Base-by-base conservation (phyloP, 2,797 vertebrate genomes). In the Moxostoma hubbsi region DNA sequence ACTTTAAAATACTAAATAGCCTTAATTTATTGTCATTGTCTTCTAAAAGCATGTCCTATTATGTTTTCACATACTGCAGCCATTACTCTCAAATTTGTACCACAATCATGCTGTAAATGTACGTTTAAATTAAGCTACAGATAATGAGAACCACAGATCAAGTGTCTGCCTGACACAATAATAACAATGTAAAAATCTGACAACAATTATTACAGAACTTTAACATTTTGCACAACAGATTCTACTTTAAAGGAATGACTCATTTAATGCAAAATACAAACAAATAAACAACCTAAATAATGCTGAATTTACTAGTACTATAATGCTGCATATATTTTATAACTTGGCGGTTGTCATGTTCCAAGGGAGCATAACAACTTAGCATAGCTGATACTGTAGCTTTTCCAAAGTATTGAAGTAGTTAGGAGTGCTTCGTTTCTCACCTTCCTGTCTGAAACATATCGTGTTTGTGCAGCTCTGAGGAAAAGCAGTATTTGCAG, bases 91-190 rank as follows among this genome's bases (percentile, higher is more conserved):
- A 65, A 82, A 81, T 82, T 86, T 83, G 89, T 80, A 79, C 84
- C 90, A 88, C 89, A 89, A 88, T 79, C 81, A 72, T 83, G 91
- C 92, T 51, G 69, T 87, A 90, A 90, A 89, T 86, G 84, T 82
- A 87, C 88, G 81, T 85, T 91, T 85, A 89, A 88, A 82, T 83
- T 82, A 90, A 88, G 55, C 11, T 43, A 53, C 69, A 86, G 47
- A 88, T 92, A 89, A 90, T 82, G 81, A 80, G 45, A 70, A 50
- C 5, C 59, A 43, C n/a, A 59, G n/a, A 76, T 74, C 77, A 77
- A 82, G 1, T 24, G 16, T 73, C 65, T 86, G 85, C 24, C 24
- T 24, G 24, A 24, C 24, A 24, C 24, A 24, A 24, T 24, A 24
- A 24, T 24, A 2, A 24, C 24, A 24, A 24, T 24, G 24, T 24